Evolutionary conservation across 1,140 invertebrate genomes (phyloP), one percentile per base, ranked within the genome.

Genomic region (Mesaphorura yosii): DNA sequence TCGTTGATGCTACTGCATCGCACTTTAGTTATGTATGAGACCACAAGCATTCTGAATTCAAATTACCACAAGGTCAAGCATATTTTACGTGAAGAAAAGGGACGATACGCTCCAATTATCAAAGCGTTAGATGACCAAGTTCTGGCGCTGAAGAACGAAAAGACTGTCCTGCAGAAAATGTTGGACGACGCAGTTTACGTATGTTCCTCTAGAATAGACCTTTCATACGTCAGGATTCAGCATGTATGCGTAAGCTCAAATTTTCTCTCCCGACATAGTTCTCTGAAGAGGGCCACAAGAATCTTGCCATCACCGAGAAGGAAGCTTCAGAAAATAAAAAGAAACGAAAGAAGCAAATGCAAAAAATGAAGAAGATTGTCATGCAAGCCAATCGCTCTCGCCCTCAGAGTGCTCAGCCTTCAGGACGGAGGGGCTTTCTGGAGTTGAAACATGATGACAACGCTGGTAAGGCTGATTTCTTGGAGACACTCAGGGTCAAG

Each of bases 341-440:
- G 38, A 25, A 49, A 14, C 34, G 60, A 25, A 5, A 44, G 19
- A 49, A 41, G 5, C 60, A 63, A 57, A 59, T 63, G 57, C 54
- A 49, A 3, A 56, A 58, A 27, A 63, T 63, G 57, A 63, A 63
- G 41, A 57, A 48, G 41, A 57, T 57, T 17, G 60, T 63, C n/a
- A 39, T 53, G n/a, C 44, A 51, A 26, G 54, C 46, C 26, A 63
- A 63, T 48, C 55, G 55, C 31, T 14, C 41, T 3, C 39, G 27
- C 10, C 54, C 45, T 15, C 23, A 38, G 23, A 6, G 26, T 0
- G 34, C 37, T n/a, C 15, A 19, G 12, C 15, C 23, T n/a, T 26
- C 31, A 7, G n/a, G 22, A 15, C 2, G 37, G 22, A 48, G 17
- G 6, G 25, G 26, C 20, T 48, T 48, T 14, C 4, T 29, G 1